Evolutionary conservation across 2,888 invertebrate species (phyloP).

Genomic region (Hirtodrosophila confusa): DNA sequence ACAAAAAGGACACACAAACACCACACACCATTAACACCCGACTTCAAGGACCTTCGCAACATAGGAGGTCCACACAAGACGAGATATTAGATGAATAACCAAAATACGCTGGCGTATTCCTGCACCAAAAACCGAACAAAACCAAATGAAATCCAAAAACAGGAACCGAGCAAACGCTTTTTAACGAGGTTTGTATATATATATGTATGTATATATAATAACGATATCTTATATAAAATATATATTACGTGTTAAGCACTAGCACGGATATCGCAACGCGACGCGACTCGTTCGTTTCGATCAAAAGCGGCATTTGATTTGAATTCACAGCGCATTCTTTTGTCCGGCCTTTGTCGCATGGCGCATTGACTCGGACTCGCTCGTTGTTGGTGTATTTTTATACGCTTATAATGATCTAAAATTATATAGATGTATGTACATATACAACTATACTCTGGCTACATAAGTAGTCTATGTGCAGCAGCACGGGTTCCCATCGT

Average conservation of each 20-base stretch:
- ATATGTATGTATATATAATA: neutral
- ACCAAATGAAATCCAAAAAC: constrained; percentile 16
- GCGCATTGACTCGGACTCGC: constrained; percentile 40
- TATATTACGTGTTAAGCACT: constrained; percentile 30
- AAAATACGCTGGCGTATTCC: constrained; percentile 52
- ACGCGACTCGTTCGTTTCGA: constrained; percentile 66
- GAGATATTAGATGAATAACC: constrained; percentile 33
- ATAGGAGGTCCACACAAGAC: constrained; percentile 10
- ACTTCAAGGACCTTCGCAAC: constrained; percentile 36
- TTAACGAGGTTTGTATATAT: constrained; percentile 41
- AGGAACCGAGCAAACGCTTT: constrained; percentile 35
- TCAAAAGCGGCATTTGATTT: constrained; percentile 75
- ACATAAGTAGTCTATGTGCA: constrained; percentile 49
- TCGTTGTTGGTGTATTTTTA: constrained; percentile 68
- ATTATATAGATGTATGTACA: constrained; percentile 59
- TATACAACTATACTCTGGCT: constrained; percentile 10
- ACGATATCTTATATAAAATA: constrained; percentile 44
- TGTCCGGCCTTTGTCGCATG: constrained; percentile 65
- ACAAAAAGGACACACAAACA: constrained; percentile 26
- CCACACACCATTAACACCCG: constrained; percentile 12
- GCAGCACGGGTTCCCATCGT: constrained; percentile 35
- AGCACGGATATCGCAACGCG: constrained; percentile 23
- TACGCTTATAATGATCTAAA: constrained; percentile 73
- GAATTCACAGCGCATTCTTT: constrained; percentile 71
- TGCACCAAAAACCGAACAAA: constrained; percentile 28